Base-by-base conservation (phyloP, 2,888 invertebrate genomes). In the Drosophila aldrichi region DNA sequence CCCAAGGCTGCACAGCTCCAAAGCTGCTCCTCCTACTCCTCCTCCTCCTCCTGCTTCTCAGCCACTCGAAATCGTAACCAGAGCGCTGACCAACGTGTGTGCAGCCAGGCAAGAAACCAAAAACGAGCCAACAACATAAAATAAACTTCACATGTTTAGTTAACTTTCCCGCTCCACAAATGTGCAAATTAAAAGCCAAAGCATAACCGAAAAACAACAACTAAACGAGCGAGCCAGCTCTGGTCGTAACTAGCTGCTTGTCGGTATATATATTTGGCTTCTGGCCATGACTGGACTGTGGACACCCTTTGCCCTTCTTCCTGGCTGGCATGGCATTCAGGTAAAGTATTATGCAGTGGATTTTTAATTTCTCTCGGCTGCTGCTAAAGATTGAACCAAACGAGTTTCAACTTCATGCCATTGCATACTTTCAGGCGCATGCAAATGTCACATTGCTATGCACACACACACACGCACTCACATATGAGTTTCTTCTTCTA, bases 111-210 rank as follows among this genome's bases (percentile, higher is more conserved):
- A 78, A 69, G 59, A 69, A 73, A 79, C 76, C 72, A 65, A 79
- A 72, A 76, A 79, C 60, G 58, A 78, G 58, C 18, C 71, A 72
- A 79, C 76, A 55, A 82, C 87, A 83, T 81, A 83, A 85, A 83
- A 88, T 83, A 88, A 84, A 88, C 85, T 85, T 85, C 82, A 69
- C 88, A 88, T 83, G 85, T 88, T 88, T 85, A 83, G 88, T 88
- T 82, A 85, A 82, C 88, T 83, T 83, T 38, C 59, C 75, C 74
- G 25, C 40, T n/a, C 38, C 40, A 49, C 54, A 38, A 38, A 78
- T 78, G 79, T 81, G 71, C 67, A 84, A 87, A 87, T 84, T 85
- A 82, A 85, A 85, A 70, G 38, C 55, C 80, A 69, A 75, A 84
- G 80, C 82, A 73, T 87, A 81, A 77, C 82, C 78, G 59, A 86